These are phyloP conservation scores for Synanthedon andrenaeformis DNA, from an alignment of 2,888 invertebrate genomes.

Conservation along the genomic window DNA sequence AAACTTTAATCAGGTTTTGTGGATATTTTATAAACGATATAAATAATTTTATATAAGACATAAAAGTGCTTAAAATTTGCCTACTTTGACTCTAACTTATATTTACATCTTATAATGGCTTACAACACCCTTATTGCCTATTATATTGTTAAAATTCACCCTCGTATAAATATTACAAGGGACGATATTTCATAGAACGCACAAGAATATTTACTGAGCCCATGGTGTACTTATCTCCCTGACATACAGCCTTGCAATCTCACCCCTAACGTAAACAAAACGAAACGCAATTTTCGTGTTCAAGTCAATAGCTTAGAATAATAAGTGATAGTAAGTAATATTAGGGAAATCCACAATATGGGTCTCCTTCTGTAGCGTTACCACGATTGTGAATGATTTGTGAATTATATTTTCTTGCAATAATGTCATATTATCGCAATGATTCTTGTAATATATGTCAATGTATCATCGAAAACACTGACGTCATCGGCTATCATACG, in stretches of 20 bases:
- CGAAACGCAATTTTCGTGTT: slow-evolving; percentile 65
- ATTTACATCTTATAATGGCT: too few species aligned
- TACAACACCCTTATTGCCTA: background rate
- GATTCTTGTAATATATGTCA: too few species aligned
- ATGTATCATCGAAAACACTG: too few species aligned
- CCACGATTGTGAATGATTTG: background rate
- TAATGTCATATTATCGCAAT: too few species aligned
- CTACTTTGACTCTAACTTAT: too few species aligned
- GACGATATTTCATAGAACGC: slow-evolving; percentile 35
- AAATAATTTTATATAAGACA: too few species aligned
- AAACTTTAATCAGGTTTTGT: too few species aligned
- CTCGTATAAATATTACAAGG: slow-evolving; percentile 24
- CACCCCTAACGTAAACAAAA: slow-evolving; percentile 57
- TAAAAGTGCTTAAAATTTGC: too few species aligned
- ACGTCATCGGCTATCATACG: too few species aligned
- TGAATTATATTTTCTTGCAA: too few species aligned
- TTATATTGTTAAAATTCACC: slow-evolving; percentile 38
- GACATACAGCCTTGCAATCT: slow-evolving; percentile 35
- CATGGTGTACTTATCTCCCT: slow-evolving; percentile 40
- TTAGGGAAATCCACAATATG: slow-evolving; percentile 48
- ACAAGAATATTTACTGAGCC: slow-evolving; percentile 34
- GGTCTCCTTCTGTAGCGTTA: slow-evolving; percentile 4
- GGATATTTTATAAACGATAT: too few species aligned
- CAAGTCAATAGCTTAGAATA: slow-evolving; percentile 69
- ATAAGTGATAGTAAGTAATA: slow-evolving; percentile 65